Evolutionary conservation across 2,113 vertebrate genomes (phyloP), one percentile per base, ranked within the genome.

Genomic region (Saccopteryx bilineata): DNA sequence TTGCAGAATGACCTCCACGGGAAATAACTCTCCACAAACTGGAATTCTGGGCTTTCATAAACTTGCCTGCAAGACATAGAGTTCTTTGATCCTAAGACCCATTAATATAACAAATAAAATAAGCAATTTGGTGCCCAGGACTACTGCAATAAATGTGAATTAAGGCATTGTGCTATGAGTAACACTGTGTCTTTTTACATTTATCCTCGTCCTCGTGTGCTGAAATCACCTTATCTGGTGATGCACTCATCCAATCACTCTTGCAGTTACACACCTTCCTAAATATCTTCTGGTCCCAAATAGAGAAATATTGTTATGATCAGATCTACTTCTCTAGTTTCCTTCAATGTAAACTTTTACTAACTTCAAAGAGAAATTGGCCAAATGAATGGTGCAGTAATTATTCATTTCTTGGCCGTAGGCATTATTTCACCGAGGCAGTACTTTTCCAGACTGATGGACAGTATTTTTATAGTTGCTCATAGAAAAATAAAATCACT

Each of bases 291-390:
- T 94, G 50, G 72, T 65, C 39, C 78, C 39, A 96, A 96, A 92
- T 54, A 88, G 50, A 97, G 88, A 94, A 82, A 71, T 74, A 86
- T 66, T 74, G 68, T 93, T 75, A 83, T 23, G 68, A 96, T 96
- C 68, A 96, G 50, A 91, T 95, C 52, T 71, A 46, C 3, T 87
- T 79, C 72, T 93, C 33, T 28, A 60, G 66, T 71, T 92, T 93
- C 23, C 54, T 92, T 90, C 92, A 46, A 61, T 94, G 74, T 58
- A 93, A 96, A 96, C 78, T 96, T 92, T 89, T 79, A 75, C 76
- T 88, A 92, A 90, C 81, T 96, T 97, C 68, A 96, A 96, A 95
- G 84, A 82, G 58, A 96, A 96, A 88, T 95, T 97, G 88, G 54
- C 31, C 0, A 9, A 95, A 88, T 96, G 54, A 93, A 19, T 93